Percentiles rank a stretch among this genome's conserved stretches.
phyloP scores from a whole-genome alignment of 2,888 invertebrate genomes.

The Andrena chrysosceles region DNA sequence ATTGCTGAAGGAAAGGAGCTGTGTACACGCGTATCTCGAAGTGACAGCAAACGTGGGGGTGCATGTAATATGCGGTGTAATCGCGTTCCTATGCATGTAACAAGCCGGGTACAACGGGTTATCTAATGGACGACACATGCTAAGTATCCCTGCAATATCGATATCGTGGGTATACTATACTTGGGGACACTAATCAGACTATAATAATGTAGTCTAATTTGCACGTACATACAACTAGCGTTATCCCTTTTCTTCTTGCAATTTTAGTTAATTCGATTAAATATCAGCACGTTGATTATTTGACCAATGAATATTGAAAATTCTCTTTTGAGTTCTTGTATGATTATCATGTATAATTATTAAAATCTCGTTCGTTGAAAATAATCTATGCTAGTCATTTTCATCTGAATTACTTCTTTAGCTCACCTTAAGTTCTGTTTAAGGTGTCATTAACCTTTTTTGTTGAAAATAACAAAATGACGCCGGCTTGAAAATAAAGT shows the following conservation, averaged over 20 bases:
- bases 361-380: too few species aligned
- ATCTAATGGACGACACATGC: slow-evolving; percentile 70
- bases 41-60: slow-evolving; percentile 43
- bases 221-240: slow-evolving; percentile 4
- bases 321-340: too few species aligned
- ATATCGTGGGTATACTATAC: slow-evolving; percentile 13
- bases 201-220: background rate
- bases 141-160: slow-evolving; percentile 53
- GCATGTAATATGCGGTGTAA: slow-evolving; percentile 68
- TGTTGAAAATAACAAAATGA: too few species aligned
- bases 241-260: too few species aligned
- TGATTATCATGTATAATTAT: too few species aligned
- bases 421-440: too few species aligned
- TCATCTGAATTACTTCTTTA: too few species aligned
- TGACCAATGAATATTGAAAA: too few species aligned
- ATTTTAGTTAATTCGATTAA: slow-evolving; percentile 16
- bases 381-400: too few species aligned
- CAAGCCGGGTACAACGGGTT: slow-evolving; percentile 58
- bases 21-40: slow-evolving; percentile 20
- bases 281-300: background rate
- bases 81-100: slow-evolving; percentile 69
- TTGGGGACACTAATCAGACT: slow-evolving; percentile 3
- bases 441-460: too few species aligned
- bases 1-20: slow-evolving; percentile 47
- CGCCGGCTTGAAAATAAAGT: too few species aligned